These are phyloP conservation scores for Lichenostomus cassidix DNA, from an alignment of 2,113 vertebrate species.

Conservation along the genomic window DNA sequence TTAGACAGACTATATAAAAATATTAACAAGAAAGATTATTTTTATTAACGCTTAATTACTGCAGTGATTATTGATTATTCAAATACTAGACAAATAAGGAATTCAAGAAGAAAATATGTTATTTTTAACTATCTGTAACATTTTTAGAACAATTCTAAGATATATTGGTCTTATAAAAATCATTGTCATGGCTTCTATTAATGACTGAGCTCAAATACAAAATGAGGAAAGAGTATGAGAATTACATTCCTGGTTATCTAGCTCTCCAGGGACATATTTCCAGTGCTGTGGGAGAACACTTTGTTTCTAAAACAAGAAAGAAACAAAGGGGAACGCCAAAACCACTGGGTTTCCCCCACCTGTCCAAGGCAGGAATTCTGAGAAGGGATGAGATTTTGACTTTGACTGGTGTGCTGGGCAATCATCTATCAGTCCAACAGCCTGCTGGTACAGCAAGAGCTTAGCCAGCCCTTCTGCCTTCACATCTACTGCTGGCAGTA, in stretches of 20 bases:
- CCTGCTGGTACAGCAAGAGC: background rate
- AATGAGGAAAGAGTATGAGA: background rate
- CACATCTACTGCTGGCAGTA: background rate
- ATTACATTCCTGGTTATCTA: background rate
- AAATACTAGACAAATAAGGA: background rate
- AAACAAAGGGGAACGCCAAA: background rate
- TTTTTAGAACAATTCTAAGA: background rate
- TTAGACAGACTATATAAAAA: background rate
- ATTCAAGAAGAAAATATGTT: background rate
- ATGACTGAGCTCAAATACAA: background rate
- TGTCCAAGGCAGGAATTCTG: background rate
- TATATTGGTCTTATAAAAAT: background rate
- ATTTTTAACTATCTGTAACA: background rate
- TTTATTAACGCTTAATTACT: background rate
- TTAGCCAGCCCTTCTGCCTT: background rate
- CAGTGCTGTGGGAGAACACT: background rate
- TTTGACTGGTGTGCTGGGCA: background rate
- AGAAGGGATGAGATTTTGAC: background rate
- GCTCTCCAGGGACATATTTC: background rate
- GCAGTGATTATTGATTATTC: background rate
- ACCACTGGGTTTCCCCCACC: background rate
- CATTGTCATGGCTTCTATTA: background rate
- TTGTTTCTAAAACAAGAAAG: background rate
- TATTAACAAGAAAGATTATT: background rate
- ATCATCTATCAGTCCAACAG: background rate